Percentiles rank a stretch among this genome's conserved stretches.
These are phyloP conservation scores for Auanema freiburgensis DNA, from an alignment of 2,888 invertebrate genomes.

Conservation along the genomic window DNA sequence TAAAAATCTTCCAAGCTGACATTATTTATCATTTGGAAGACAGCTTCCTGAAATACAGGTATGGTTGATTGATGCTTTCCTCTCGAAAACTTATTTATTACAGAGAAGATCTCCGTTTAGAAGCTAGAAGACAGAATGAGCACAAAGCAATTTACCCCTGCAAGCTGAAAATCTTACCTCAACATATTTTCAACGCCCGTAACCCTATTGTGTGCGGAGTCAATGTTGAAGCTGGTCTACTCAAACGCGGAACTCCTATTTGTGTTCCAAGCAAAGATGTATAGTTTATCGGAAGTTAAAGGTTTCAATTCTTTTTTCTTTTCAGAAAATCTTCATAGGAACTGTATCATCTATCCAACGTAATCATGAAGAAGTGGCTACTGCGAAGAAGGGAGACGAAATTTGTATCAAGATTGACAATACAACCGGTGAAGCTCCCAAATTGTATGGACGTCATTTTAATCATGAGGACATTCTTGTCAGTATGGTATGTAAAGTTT, in stretches of 20 bases:
- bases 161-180: conserved; percentile 79
- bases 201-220: conserved; percentile 98
- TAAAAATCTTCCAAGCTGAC: conserved; percentile 93
- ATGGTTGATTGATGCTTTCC: conserved; percentile 3
- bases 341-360: conserved; percentile 90
- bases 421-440: conserved; percentile 94
- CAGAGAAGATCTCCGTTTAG: conserved; percentile 84
- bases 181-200: conserved; percentile 90
- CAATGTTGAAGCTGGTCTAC: conserved; percentile 88
- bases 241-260: conserved; percentile 93
- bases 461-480: conserved; percentile 91
- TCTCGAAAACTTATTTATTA: conserved; percentile 67
- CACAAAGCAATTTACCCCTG: conserved; percentile 98
- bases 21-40: conserved; percentile 99
- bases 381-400: conserved; percentile 83
- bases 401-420: conserved; percentile 91
- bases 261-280: conserved; percentile 93
- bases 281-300: conserved; percentile 6
- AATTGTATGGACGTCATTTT: conserved; percentile 97
- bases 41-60: conserved; percentile 74
- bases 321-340: conserved; percentile 89
- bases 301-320: neutral
- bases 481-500: conserved; percentile 74
- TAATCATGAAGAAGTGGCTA: conserved; percentile 91
- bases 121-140: conserved; percentile 91